Evolutionary conservation across 2,888 invertebrate species (phyloP), one percentile per base, ranked within the genome.

Genomic region (Microctonus hyperodae): DNA sequence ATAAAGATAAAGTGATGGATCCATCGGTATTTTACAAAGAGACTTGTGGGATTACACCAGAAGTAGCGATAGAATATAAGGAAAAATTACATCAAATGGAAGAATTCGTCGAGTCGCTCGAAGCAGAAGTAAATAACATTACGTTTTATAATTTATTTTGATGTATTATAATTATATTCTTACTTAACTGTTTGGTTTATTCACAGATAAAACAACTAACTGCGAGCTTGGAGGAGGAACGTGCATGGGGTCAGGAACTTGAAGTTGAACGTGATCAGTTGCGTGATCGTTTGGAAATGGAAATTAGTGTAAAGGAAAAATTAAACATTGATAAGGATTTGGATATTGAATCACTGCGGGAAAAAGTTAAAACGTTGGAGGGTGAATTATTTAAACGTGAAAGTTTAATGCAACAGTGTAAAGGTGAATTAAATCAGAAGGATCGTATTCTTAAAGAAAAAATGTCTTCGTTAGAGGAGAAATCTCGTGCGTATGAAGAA

Each of bases 371-470:
- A 66, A 79, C 79, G 59, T 73, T 79, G 60, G 82, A 81, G 69
- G 82, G 79, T 13, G 78, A 76, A 76, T 79, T 73, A 56, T 83
- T 76, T 70, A 84, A 76, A 81, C 85, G 77, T 72, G 83, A 83
- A 28, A 75, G 72, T 53, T n/a, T 72, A 10, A 64, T 76, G 2
- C 81, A 83, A 64, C 81, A 82, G 56, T 76, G 76, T 20, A 79
- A 74, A 61, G 80, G 75, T 55, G 81, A 83, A 56, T 69, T 81
- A 4, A 64, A 66, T 1, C 83, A 83, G 67, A 81, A 78, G 58
- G 80, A 83, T 13, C 76, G 81, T 40, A 50, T 79, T 28, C 70
- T 81, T 0, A 78, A 78, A 40, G 82, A 83, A 64, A 82, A 79
- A 66, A 74, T 58, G n/a, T 33, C 68, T 7, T 63, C 79, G 33